Conservation (phyloP, 2,888 invertebrate species). For the Craniophora ligustri region DNA sequence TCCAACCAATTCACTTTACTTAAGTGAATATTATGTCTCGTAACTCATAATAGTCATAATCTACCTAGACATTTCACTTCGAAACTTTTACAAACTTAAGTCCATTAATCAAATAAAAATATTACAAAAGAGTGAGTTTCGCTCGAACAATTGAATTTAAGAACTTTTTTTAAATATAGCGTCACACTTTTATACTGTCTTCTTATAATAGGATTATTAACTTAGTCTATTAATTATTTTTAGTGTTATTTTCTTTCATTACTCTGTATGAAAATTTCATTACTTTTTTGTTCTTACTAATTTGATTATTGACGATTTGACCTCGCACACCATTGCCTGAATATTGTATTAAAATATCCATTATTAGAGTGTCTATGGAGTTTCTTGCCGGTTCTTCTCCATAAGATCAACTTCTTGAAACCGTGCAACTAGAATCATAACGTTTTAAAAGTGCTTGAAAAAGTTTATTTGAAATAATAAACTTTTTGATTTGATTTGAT, state of each 20-base stretch:
- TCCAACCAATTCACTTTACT: background rate
- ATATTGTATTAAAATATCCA: too few species aligned
- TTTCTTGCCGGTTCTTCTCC: too few species aligned
- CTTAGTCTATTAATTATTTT: constrained; percentile 10
- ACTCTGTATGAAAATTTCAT: too few species aligned
- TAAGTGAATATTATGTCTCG: background rate
- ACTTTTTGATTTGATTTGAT: too few species aligned
- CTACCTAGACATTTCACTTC: background rate
- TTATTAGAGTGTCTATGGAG: too few species aligned
- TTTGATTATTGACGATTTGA: too few species aligned
- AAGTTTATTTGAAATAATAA: too few species aligned
- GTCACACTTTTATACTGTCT: constrained; percentile 8
- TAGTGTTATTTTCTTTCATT: too few species aligned
- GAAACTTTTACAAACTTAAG: constrained; percentile 10
- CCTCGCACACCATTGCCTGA: too few species aligned
- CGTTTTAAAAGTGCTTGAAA: too few species aligned
- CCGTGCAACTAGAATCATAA: too few species aligned
- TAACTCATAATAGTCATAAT: constrained; percentile 1
- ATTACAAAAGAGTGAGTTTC: constrained; percentile 8
- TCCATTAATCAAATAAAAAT: constrained; percentile 17
- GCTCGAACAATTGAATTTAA: constrained; percentile 26
- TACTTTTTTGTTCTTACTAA: background rate
- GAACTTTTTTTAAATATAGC: constrained; percentile 10
- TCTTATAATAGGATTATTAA: constrained; percentile 4
- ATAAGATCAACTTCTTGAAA: too few species aligned